Base-by-base conservation (phyloP, 2,113 vertebrate species). In the Larimichthys polyactis region DNA sequence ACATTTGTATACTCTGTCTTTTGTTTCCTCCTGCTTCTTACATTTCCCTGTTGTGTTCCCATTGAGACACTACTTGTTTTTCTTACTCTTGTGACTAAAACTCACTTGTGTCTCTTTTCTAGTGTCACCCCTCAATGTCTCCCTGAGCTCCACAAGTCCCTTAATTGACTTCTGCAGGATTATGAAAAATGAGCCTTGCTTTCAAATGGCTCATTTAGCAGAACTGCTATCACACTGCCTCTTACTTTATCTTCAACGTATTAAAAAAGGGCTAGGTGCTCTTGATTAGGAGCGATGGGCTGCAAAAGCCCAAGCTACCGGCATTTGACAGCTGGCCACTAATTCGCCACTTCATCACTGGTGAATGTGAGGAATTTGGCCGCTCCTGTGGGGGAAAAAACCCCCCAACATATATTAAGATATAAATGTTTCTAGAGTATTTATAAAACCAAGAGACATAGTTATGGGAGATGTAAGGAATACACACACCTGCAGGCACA, bases 201-300 rank as follows among this genome's bases (percentile, higher is more conserved):
- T 92, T 84, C 77, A 78, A 87, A 91, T 74, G 90, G 85, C 79
- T 92, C 90, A 90, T 93, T 94, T 92, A 91, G 71, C 89, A 79
- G 66, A 64, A 46, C 22, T 17, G 81, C 87, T 70, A 84, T 86
- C 88, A 68, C 82, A 29, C 68, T 16, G 81, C 65, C 79, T 55
- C 75, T 81, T 85, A 87, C 91, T 93, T 86, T 88, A 88, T 92
- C 91, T 87, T 84, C 74, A 64, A 79, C 87, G 78, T 79, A 89
- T 94, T 93, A 88, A 79, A 82, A 82, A 74, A 74, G 60, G 52
- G 77, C 69, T 51, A 64, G 85, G 75, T 83, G 83, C 76, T 80
- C 68, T 75, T 84, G 88, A 94, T 94, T 67, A 92, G 90, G 82
- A 90, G 87, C 55, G 86, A 92, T 91, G 84, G 82, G 78, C 89